Percentiles rank a stretch among this genome's conserved stretches.
Conservation (phyloP, 2,797 vertebrate species). For the Siniperca obscura region DNA sequence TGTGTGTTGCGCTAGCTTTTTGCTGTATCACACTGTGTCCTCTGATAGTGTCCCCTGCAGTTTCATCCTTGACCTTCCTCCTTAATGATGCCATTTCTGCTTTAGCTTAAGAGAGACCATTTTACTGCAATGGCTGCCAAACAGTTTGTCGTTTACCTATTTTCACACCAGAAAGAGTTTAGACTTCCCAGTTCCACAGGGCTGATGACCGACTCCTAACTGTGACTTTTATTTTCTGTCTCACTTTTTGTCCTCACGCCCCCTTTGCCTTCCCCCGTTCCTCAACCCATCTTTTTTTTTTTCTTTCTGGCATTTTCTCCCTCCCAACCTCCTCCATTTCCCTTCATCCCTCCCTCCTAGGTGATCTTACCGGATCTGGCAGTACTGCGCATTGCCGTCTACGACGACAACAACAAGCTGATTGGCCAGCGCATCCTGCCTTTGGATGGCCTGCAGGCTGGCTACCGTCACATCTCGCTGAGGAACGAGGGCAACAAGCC, state of each 20-base stretch:
- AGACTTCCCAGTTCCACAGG: background rate
- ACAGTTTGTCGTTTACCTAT: background rate
- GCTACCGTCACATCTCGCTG: constrained; percentile 97
- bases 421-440: constrained; percentile 98
- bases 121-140: constrained; percentile 29
- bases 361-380: constrained; percentile 98
- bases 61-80: constrained; percentile 57
- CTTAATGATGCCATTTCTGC: constrained; percentile 25
- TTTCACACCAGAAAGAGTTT: constrained; percentile 26
- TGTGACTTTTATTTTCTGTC: constrained; percentile 11
- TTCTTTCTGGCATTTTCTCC: constrained; percentile 12
- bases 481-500: constrained; percentile 99
- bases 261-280: background rate
- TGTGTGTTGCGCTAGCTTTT: constrained; percentile 42
- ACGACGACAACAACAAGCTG: constrained; percentile 97
- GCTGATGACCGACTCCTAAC: background rate
- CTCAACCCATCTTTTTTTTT: background rate
- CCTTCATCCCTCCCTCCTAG: constrained; percentile 74
- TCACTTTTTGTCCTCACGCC: constrained; percentile 8
- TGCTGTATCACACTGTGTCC: constrained; percentile 46
- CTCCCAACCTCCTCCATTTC: background rate
- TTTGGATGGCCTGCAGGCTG: constrained; percentile 96
- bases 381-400: constrained; percentile 96
- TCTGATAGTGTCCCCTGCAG: constrained; percentile 49
- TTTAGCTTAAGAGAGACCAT: constrained; percentile 6